Evolutionary conservation across 2,113 vertebrate species (phyloP).

Genomic region (Scomber colias): DNA sequence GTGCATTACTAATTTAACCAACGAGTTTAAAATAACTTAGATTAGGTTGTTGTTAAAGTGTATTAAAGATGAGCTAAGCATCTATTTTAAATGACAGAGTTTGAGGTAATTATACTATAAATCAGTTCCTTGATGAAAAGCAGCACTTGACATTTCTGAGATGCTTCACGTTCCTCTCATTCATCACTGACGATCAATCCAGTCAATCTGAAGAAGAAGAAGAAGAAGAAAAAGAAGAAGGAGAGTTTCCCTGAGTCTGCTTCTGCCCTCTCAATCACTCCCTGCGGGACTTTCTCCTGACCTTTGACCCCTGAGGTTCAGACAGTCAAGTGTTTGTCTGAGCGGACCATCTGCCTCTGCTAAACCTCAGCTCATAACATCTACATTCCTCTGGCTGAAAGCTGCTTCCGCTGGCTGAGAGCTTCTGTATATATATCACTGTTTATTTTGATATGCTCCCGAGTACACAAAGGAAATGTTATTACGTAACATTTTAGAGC

Average conservation of each 20-base stretch:
- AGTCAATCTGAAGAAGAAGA: slow-evolving; percentile 25
- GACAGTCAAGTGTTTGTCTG: slow-evolving; percentile 65
- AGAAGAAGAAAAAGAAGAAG: slow-evolving; percentile 5
- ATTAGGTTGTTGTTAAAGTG: no score
- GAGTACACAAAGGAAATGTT: slow-evolving; percentile 52
- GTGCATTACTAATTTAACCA: no score
- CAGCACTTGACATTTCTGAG: slow-evolving; percentile 1
- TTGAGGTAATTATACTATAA: neutral
- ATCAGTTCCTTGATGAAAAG: neutral
- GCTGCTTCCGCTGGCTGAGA: slow-evolving; percentile 46
- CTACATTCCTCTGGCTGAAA: slow-evolving; percentile 61
- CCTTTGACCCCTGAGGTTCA: slow-evolving; percentile 59
- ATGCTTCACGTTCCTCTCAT: slow-evolving; percentile 8
- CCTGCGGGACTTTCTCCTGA: slow-evolving; percentile 58
- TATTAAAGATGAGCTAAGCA: no score
- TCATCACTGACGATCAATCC: neutral
- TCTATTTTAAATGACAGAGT: no score
- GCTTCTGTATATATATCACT: slow-evolving; percentile 43
- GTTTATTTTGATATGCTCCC: slow-evolving; percentile 68
- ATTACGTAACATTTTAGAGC: slow-evolving; percentile 55
- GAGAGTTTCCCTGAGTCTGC: neutral
- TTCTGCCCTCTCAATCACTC: neutral
- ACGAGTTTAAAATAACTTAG: no score
- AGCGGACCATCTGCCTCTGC: slow-evolving; percentile 49
- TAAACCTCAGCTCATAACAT: slow-evolving; percentile 46